phyloP scores from a whole-genome alignment of 2,113 vertebrate species.

The Sinocyclocheilus maitianheensis region DNA sequence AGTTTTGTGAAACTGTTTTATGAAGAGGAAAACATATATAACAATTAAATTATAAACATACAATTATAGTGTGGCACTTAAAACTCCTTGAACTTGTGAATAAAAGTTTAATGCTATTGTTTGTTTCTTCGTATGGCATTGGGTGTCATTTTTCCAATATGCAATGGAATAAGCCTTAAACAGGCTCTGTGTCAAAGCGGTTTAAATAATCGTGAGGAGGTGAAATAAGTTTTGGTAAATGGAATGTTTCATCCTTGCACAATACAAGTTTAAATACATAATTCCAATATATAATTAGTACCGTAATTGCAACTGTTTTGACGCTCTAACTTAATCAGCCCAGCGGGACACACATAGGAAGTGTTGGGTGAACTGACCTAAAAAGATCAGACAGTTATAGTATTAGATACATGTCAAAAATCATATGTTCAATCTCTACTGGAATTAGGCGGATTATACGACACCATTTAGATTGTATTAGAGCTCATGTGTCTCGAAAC shows the following conservation, averaged over 20 bases:
- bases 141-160: not conserved
- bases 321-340: conserved; percentile 84
- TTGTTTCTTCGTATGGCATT: not conserved
- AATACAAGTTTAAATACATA: not conserved
- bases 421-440: conserved; percentile 81
- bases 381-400: conserved; percentile 69
- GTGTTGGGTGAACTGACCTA: conserved; percentile 77
- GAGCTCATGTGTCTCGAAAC: not conserved
- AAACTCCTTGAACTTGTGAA: not conserved
- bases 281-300: conserved; percentile 76
- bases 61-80: not conserved
- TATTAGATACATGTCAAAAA: conserved; percentile 82
- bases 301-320: conserved; percentile 80
- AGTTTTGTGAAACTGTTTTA: not conserved
- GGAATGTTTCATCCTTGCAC: not conserved
- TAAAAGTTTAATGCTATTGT: not conserved
- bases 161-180: not conserved
- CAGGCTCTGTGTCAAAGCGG: too few species aligned
- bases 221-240: not conserved
- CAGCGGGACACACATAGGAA: conserved; percentile 81
- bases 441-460: conserved; percentile 75
- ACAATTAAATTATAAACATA: not conserved
- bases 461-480: conserved; percentile 39
- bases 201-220: not conserved
- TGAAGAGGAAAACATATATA: not conserved